Percentiles rank a stretch among this genome's conserved stretches.
Evolutionary conservation across 2,113 vertebrate genomes (phyloP).

Genomic region (Chamaetylas fuelleborni): DNA sequence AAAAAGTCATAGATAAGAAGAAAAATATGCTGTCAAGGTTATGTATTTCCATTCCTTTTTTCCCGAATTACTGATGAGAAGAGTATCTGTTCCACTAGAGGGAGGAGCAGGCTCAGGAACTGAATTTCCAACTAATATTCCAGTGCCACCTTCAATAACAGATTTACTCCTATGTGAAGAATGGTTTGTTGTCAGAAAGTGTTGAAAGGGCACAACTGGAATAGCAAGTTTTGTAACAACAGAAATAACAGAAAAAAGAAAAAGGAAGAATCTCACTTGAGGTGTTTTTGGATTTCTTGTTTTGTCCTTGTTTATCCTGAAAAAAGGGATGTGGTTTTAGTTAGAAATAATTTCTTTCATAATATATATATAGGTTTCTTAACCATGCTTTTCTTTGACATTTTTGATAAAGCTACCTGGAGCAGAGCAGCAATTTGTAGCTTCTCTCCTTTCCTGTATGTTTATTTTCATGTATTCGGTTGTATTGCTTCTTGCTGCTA

Average conservation of each 20-base stretch:
- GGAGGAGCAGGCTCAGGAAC: conserved; percentile 47
- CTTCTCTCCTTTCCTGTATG: background rate
- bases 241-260: rapidly evolving
- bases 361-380: background rate
- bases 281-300: background rate
- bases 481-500: background rate
- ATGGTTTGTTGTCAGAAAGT: background rate
- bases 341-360: background rate
- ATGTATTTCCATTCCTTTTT: background rate
- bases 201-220: background rate
- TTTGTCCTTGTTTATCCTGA: background rate
- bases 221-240: background rate
- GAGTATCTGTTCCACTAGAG: conserved; percentile 42
- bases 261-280: background rate
- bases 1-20: background rate
- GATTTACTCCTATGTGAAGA: rapidly evolving
- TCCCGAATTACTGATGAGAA: background rate
- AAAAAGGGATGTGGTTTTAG: background rate
- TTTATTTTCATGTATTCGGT: background rate
- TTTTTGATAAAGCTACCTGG: background rate
- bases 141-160: background rate
- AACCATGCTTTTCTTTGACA: background rate
- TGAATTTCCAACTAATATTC: background rate
- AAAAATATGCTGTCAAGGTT: background rate
- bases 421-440: background rate